These are phyloP conservation scores for Ctenopoma multispine DNA, from an alignment of 2,797 vertebrate species.

Conservation along the genomic window DNA sequence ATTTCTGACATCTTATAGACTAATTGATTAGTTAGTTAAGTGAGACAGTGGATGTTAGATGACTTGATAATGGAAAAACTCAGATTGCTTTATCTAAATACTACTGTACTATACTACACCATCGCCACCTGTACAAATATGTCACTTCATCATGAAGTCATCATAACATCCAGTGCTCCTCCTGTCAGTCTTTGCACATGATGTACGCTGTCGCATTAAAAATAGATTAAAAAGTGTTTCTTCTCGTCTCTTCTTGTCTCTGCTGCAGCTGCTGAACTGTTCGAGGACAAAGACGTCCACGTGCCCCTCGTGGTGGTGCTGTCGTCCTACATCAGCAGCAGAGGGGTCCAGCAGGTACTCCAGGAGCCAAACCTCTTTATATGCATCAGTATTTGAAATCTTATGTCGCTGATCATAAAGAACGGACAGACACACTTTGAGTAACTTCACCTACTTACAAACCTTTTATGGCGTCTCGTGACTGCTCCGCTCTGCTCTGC, in stretches of 20 bases:
- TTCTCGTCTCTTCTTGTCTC: neutral
- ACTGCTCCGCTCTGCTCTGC: constrained; percentile 8
- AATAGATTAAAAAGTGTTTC: no score
- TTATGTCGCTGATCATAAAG: neutral
- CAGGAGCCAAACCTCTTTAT: neutral
- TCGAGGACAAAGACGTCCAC: constrained; percentile 88
- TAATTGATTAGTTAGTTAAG: no score
- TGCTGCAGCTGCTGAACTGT: constrained; percentile 86
- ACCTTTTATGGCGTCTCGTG: constrained; percentile 30
- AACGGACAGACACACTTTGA: neutral
- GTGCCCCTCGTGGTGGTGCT: constrained; percentile 87
- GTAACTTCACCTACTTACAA: neutral
- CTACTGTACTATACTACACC: no score
- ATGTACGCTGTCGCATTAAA: no score
- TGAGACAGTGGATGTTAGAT: no score
- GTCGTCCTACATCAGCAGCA: constrained; percentile 84
- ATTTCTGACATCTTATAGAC: no score
- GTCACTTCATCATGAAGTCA: no score
- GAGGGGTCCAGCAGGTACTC: constrained; percentile 91
- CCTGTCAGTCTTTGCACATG: neutral
- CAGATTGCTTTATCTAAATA: no score
- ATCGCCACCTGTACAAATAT: no score
- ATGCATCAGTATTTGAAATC: neutral
- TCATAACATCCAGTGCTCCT: no score
- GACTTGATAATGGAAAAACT: no score